A percentile compares a stretch with the other conserved stretches of the same genome.
phyloP scores from a whole-genome alignment of 1,140 invertebrate species.

The Phenacoccus solenopsis region DNA sequence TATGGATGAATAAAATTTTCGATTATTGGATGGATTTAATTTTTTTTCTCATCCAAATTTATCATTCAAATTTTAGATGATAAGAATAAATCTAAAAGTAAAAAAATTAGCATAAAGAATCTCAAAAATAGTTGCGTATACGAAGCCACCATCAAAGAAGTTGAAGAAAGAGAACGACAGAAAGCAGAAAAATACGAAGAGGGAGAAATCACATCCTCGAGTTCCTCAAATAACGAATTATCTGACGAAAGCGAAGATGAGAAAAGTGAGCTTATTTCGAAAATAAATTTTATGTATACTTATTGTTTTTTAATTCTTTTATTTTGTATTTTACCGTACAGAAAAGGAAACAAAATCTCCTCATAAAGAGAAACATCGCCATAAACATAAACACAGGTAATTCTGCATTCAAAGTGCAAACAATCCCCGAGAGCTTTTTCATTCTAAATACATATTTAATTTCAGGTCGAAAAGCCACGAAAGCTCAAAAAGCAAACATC shows the following conservation, averaged over 20 bases:
- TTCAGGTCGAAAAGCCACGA: neutral
- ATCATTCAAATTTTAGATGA: neutral
- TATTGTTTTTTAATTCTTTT: no score
- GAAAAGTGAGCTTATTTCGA: no score
- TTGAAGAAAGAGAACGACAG: slow-evolving; percentile 47
- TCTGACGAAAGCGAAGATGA: slow-evolving; percentile 11
- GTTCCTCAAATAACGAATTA: slow-evolving; percentile 32
- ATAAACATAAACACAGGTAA: neutral
- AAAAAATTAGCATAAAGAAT: slow-evolving; percentile 46
- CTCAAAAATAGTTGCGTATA: slow-evolving; percentile 51
- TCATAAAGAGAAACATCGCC: neutral
- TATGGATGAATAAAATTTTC: neutral
- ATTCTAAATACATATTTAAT: neutral
- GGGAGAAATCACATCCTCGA: slow-evolving; percentile 45
- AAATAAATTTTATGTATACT: no score
- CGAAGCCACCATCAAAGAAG: slow-evolving; percentile 48
- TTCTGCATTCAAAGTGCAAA: neutral
- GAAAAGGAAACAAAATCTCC: neutral
- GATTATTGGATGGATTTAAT: no score
- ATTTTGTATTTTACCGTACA: no score
- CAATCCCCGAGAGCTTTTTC: neutral
- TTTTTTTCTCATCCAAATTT: no score
- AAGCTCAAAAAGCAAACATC: neutral
- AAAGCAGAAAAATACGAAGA: slow-evolving; percentile 48
- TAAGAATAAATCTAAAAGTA: neutral